Conservation (phyloP, 2,113 vertebrate genomes). For the Felis chaus region DNA sequence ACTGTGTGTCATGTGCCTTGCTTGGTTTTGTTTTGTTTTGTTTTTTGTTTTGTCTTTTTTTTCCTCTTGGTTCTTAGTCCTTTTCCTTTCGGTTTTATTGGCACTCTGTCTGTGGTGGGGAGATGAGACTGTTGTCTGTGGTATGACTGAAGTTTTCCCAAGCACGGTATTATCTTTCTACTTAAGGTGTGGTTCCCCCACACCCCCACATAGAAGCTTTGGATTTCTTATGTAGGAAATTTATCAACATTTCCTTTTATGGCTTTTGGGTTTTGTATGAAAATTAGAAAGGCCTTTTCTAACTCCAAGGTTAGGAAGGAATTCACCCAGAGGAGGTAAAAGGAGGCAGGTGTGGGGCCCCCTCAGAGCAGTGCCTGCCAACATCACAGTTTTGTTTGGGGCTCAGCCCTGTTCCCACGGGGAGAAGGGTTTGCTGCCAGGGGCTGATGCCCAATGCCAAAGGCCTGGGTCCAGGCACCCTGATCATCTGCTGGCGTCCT, state of each 20-base stretch:
- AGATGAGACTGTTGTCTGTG: background rate
- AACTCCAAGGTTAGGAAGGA: conserved; percentile 9
- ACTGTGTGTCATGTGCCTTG: background rate
- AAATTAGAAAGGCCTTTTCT: background rate
- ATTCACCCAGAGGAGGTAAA: background rate
- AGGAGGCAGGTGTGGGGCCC: conserved; percentile 53
- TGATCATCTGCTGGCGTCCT: background rate
- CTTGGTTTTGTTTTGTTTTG: background rate
- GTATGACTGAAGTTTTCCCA: background rate
- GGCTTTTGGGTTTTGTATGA: background rate
- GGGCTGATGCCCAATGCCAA: conserved; percentile 28
- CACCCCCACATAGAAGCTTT: background rate
- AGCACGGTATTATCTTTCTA: background rate
- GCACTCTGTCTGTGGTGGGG: background rate
- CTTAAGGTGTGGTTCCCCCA: fast-evolving
- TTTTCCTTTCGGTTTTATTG: background rate
- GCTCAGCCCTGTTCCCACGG: conserved; percentile 63
- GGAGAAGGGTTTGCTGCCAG: conserved; percentile 41
- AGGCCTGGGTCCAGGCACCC: conserved; percentile 6
- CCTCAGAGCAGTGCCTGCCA: background rate
- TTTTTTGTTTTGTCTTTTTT: background rate
- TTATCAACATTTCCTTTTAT: background rate
- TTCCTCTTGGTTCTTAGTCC: background rate
- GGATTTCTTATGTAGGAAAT: background rate
- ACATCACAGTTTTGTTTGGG: conserved; percentile 35